Conservation (phyloP, 2,797 vertebrate species). For the Aplochiton taeniatus region DNA sequence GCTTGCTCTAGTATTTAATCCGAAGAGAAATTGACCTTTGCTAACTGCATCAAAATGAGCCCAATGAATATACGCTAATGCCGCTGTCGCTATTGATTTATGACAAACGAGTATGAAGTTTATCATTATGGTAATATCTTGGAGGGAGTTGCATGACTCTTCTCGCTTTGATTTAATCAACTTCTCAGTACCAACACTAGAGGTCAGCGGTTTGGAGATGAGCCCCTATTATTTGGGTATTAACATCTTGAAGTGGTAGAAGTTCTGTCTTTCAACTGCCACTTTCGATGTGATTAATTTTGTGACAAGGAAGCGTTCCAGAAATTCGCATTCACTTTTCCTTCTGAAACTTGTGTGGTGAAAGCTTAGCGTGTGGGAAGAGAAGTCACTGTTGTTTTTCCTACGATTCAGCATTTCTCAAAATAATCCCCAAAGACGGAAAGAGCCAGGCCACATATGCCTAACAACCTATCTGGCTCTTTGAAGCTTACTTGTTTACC, state of each 20-base stretch:
- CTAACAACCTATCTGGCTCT: conserved; percentile 32
- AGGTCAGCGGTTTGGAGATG: conserved; percentile 19
- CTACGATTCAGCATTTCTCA: conserved; percentile 38
- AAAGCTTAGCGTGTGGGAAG: background rate
- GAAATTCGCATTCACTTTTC: too few relatives aligned
- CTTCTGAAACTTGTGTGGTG: too few relatives aligned
- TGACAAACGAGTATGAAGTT: background rate
- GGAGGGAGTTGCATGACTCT: background rate
- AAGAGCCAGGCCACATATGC: conserved; percentile 27
- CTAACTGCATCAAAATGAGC: background rate
- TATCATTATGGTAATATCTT: conserved; percentile 9
- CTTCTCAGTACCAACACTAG: background rate
- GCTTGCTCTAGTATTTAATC: conserved; percentile 7
- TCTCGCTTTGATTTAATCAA: conserved; percentile 4
- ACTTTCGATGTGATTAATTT: conserved; percentile 13
- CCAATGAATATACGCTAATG: background rate
- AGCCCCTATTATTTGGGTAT: conserved; percentile 13
- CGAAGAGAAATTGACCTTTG: conserved; percentile 16
- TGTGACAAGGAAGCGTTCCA: too few relatives aligned
- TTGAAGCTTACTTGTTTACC: conserved; percentile 53
- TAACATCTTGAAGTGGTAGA: conserved; percentile 6
- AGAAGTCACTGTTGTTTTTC: conserved; percentile 29
- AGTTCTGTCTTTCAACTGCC: conserved; percentile 9
- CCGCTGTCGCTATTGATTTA: conserved; percentile 6
- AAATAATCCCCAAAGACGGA: conserved; percentile 21